Percentiles rank a stretch among this genome's conserved stretches.
phyloP scores from a whole-genome alignment of 2,113 vertebrate species.

The Odontophorus gujanensis region DNA sequence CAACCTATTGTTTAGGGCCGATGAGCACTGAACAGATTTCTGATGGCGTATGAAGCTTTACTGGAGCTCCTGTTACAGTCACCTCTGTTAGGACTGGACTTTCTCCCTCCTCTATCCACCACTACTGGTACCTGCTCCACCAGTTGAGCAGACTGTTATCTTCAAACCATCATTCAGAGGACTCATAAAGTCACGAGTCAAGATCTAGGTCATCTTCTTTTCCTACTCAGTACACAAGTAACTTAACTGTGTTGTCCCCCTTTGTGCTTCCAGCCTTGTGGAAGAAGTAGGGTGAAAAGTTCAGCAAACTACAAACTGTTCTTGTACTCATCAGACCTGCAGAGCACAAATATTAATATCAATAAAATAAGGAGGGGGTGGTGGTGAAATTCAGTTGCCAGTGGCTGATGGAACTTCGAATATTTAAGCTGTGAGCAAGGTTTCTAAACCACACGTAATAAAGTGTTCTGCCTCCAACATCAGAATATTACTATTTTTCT shows the following conservation, averaged over 20 bases:
- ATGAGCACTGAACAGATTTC: neutral
- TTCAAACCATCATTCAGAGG: neutral
- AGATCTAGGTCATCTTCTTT: neutral
- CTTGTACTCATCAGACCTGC: neutral
- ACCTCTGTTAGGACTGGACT: neutral
- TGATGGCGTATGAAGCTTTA: neutral
- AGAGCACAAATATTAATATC: slow-evolving; percentile 19
- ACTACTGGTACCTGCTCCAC: neutral
- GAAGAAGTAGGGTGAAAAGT: slow-evolving; percentile 43
- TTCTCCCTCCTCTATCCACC: neutral
- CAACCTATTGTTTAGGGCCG: neutral
- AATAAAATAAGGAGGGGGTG: slow-evolving; percentile 4
- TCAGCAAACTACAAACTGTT: neutral
- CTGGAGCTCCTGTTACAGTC: neutral
- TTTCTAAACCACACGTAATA: slow-evolving; percentile 29
- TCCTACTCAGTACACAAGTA: neutral
- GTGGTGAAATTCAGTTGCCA: neutral
- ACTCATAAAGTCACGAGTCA: neutral
- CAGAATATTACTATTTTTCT: neutral
- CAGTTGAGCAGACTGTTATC: neutral
- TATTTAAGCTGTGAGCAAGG: neutral
- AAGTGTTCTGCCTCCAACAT: neutral
- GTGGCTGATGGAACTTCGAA: neutral
- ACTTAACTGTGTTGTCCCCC: neutral
- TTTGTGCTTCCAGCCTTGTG: rapidly evolving